phyloP scores from a whole-genome alignment of 2,797 vertebrate species.

The Rhabdophis nuchalis region DNA sequence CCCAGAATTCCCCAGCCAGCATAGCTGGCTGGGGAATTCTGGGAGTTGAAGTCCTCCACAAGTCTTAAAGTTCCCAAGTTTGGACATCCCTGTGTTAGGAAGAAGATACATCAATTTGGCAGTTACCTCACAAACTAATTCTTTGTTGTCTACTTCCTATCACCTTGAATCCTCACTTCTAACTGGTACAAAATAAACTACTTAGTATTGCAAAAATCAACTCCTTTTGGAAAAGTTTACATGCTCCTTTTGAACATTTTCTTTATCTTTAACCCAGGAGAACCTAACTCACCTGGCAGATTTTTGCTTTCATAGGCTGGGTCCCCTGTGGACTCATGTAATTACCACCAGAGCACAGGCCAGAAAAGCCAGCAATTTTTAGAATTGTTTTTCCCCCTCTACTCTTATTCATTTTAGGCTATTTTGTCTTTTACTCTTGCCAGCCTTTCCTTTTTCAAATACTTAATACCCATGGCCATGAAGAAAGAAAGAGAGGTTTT shows the following conservation, averaged over 20 bases:
- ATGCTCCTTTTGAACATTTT: constrained; percentile 21
- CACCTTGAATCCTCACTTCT: constrained; percentile 33
- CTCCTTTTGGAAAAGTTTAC: constrained; percentile 45
- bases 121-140: constrained; percentile 9
- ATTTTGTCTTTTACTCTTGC: constrained; percentile 24
- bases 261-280: constrained; percentile 40
- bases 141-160: constrained; percentile 8
- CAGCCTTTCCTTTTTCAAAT: constrained; percentile 17
- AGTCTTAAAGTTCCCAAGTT: too few species aligned
- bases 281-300: constrained; percentile 37
- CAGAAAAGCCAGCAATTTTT: constrained; percentile 25
- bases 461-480: neutral
- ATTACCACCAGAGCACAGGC: constrained; percentile 14
- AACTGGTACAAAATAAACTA: neutral
- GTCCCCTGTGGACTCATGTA: constrained; percentile 16
- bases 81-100: too few species aligned
- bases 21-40: too few species aligned
- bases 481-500: neutral
- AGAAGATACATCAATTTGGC: neutral
- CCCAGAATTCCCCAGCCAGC: too few species aligned
- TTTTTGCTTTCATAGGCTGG: constrained; percentile 42
- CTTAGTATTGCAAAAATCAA: constrained; percentile 43
- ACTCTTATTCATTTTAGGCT: constrained; percentile 25
- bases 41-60: too few species aligned
- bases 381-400: neutral